A percentile compares a stretch with the other conserved stretches of the same genome.
These are phyloP conservation scores for Leptonema lineaticorne DNA, from an alignment of 1,140 invertebrate species.

Conservation along the genomic window DNA sequence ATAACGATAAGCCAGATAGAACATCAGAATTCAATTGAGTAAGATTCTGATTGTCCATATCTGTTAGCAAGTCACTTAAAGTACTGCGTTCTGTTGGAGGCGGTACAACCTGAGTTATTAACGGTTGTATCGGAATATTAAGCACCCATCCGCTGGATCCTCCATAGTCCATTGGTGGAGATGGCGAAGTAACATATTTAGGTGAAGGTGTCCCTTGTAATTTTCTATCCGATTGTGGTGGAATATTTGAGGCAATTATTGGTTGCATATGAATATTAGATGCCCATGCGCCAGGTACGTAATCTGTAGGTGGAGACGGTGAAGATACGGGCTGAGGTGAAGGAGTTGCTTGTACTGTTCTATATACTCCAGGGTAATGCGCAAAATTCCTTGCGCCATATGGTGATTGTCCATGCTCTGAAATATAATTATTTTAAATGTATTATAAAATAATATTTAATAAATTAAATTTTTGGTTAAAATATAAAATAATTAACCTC, in stretches of 20 bases:
- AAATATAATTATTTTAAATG: conserved; percentile 21
- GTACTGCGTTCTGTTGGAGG: no score
- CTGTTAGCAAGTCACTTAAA: conserved; percentile 42
- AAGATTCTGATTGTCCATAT: conserved; percentile 55
- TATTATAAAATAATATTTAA: no score
- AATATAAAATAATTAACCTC: conserved; percentile 32
- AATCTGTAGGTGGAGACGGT: conserved; percentile 29
- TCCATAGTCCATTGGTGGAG: no score
- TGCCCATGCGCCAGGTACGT: conserved; percentile 19
- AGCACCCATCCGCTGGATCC: no score
- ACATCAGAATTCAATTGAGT: conserved; percentile 52
- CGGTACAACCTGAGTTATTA: no score
- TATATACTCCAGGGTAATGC: conserved; percentile 32
- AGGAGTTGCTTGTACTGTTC: conserved; percentile 34
- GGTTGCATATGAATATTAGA: not conserved
- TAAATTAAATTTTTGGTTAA: no score
- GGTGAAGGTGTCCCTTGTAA: conserved; percentile 14
- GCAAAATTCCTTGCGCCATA: conserved; percentile 33
- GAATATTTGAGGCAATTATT: not conserved
- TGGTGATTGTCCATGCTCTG: conserved; percentile 41
- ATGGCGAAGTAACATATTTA: conserved; percentile 35
- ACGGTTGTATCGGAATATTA: no score
- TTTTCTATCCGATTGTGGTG: conserved; percentile 17
- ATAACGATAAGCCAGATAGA: conserved; percentile 34
- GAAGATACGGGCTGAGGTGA: conserved; percentile 38